Base-by-base conservation (phyloP, 2,888 invertebrate species). In the Polia nebulosa region DNA sequence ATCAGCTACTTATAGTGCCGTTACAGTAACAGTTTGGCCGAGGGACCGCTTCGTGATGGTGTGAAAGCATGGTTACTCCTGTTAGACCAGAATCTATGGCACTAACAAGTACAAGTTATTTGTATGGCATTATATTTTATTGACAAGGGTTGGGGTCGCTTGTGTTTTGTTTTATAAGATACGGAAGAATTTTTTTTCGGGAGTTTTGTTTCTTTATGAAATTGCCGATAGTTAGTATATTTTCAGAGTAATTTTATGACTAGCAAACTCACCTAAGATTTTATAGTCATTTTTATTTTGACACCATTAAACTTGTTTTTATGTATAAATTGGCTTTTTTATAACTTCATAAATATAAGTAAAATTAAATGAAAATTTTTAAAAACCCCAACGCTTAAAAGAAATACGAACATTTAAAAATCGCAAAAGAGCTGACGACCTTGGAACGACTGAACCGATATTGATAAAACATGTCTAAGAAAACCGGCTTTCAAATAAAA, bases 61-160 rank as follows among this genome's bases (percentile, higher is more conserved):
- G 57, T 58, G 57, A 53, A 32, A 25, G 53, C 36, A 39, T 39
- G 47, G 57, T 57, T 34, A 58, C 39, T 58, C 11, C 4, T n/a
- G 47, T 4, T 13, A 47, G 57, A 76, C 65, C n/a, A 61, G 17
- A 61, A 76, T 65, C 64, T 61, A 72, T 72, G 73, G 72, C 51
- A 45, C 47, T 56, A 29, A 34, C 39, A 60, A 65, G 64, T 58
- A 27, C 65, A 55, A 65, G 44, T 56, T 77, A 60, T 60, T 44
- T 39, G 17, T 20, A n/a, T 45, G 22, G 25, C 29, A 47, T 63
- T 45, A 36, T 29, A 41, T 27, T 44, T 13, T 20, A 45, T 56
- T 64, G 41, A 70, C 62, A 49, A 29, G 25, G 53, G 27, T 69
- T 22, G 1, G 1, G 47, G 22, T n/a, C 13, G 15, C 20, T 6